phyloP scores from a whole-genome alignment of 2,797 vertebrate genomes.

The Picus viridis region DNA sequence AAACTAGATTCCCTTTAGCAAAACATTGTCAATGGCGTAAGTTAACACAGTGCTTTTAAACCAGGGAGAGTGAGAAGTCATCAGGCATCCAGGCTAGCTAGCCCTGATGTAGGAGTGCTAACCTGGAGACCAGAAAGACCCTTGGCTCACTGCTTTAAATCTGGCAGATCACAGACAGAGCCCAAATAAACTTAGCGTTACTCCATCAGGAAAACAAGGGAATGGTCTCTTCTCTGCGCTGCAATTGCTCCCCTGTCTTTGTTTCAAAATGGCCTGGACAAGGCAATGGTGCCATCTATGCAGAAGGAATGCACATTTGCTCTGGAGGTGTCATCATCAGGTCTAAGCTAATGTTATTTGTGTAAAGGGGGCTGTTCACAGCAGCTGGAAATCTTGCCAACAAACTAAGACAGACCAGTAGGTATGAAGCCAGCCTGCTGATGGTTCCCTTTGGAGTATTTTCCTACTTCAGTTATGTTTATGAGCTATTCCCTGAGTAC shows the following conservation, averaged over 20 bases:
- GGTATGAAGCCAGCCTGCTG: background rate
- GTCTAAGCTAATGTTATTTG: background rate
- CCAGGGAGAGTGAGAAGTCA: background rate
- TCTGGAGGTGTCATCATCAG: background rate
- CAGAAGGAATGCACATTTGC: background rate
- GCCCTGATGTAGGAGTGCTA: background rate
- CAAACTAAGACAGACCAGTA: background rate
- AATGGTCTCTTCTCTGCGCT: background rate
- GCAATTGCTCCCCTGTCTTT: fast-evolving
- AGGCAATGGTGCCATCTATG: background rate
- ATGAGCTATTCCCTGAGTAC: background rate
- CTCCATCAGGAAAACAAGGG: background rate
- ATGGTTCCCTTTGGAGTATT: background rate
- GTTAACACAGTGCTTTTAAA: background rate
- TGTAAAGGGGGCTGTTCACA: background rate
- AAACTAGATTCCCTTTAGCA: background rate
- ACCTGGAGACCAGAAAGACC: background rate
- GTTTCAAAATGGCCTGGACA: background rate
- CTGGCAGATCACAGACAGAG: background rate
- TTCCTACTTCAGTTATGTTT: background rate
- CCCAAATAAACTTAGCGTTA: background rate
- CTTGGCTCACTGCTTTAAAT: background rate
- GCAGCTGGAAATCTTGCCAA: background rate
- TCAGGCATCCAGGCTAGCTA: background rate
- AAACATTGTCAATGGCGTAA: background rate